Percentiles rank a stretch among this genome's conserved stretches.
These are phyloP conservation scores for Microctonus hyperodae DNA, from an alignment of 2,888 invertebrate species.

Conservation along the genomic window DNA sequence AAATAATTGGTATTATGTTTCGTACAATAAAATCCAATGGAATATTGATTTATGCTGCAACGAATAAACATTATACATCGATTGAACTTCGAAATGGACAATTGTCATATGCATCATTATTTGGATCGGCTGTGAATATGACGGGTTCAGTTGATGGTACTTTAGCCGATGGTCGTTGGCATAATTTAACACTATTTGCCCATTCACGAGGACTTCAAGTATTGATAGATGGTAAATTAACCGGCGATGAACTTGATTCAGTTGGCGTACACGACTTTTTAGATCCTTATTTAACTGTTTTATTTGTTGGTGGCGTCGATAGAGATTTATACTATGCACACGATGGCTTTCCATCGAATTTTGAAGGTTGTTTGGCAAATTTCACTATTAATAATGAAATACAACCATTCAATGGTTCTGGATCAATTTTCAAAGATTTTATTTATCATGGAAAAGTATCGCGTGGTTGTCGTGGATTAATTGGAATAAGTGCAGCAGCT, in stretches of 20 bases:
- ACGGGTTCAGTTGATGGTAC: slow-evolving; percentile 70
- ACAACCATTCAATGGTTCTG: slow-evolving; percentile 89
- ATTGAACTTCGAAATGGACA: slow-evolving; percentile 81
- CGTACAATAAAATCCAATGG: slow-evolving; percentile 81
- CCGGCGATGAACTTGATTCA: slow-evolving; percentile 86
- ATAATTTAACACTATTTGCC: slow-evolving; percentile 81
- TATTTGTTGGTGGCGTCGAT: slow-evolving; percentile 82
- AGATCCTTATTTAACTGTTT: slow-evolving; percentile 84
- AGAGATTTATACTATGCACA: slow-evolving; percentile 69
- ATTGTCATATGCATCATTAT: slow-evolving; percentile 80
- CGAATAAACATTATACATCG: slow-evolving; percentile 86
- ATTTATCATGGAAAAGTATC: slow-evolving; percentile 76
- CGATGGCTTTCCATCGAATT: slow-evolving; percentile 68
- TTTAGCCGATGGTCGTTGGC: slow-evolving; percentile 87
- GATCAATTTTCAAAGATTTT: slow-evolving; percentile 79
- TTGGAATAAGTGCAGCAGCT: slow-evolving; percentile 77
- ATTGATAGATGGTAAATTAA: slow-evolving; percentile 73
- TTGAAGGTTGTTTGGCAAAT: slow-evolving; percentile 90
- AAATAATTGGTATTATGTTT: slow-evolving; percentile 81
- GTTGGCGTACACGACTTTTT: slow-evolving; percentile 90
- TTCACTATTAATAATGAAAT: slow-evolving; percentile 89
- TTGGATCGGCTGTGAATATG: slow-evolving; percentile 84
- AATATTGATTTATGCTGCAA: slow-evolving; percentile 84
- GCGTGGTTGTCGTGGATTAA: slow-evolving; percentile 77
- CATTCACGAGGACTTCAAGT: slow-evolving; percentile 76